Base-by-base conservation (phyloP, 2,113 vertebrate species). In the Dicrurus megarhynchus region DNA sequence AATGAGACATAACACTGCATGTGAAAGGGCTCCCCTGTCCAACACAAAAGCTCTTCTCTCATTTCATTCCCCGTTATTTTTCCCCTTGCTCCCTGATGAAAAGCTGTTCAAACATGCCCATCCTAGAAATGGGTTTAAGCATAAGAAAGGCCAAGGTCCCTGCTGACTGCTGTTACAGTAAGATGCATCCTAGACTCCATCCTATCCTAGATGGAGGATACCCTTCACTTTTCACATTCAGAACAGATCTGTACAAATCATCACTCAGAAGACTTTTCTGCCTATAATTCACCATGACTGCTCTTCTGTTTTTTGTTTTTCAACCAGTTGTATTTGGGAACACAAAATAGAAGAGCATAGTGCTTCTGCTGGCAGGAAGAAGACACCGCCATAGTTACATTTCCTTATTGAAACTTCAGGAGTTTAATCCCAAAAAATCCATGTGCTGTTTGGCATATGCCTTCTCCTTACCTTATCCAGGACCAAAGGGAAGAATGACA, bases 391-490 rank as follows among this genome's bases (percentile, higher is more conserved):
- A 14, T 22, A 8, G 6, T 41, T 76, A 37, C 1, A 42, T 32
- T 64, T 80, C 17, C 55, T 55, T 68, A 47, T 9, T 64, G 19
- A 65, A 60, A 69, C 17, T 28, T 86, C 19, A 46, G 4, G 16
- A 13, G 0, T 37, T 69, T 86, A 28, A 79, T 15, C 2, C 7
- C 1, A 3, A 37, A 57, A 47, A 28, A 11, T 3, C 2, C 4
- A 17, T 27, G 50, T 17, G 14, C 4, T 68, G 3, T 65, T 81
- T 59, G 44, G 3, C 14, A 41, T 59, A 35, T 1, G 27, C 3
- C 7, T 65, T 60, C 60, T 61, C 53, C 30, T 79, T 79, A 21
- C 13, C 8, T 79, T 47, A 50, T 22, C 11, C 44, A 68, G 30
- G 9, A 55, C 5, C 5, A 63, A 33, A 22, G 21, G 32, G 13